Evolutionary conservation across 2,888 invertebrate genomes (phyloP).

Genomic region (Volucella zonaria): DNA sequence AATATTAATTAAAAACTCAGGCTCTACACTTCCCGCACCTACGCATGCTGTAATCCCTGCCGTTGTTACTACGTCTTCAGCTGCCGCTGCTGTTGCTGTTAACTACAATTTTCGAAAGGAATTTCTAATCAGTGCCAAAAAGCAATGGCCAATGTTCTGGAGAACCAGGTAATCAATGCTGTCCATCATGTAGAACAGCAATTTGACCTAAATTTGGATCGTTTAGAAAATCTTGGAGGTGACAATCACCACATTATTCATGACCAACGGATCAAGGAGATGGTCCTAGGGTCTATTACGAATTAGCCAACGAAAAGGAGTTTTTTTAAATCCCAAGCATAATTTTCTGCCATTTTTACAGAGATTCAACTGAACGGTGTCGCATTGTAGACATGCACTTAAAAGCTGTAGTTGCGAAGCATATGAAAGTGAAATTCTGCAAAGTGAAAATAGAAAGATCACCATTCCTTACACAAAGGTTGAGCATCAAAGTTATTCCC

Average conservation of each 20-base stretch:
- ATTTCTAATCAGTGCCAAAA: conserved; percentile 1
- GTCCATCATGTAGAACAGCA: conserved; percentile 89
- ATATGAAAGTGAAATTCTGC: conserved; percentile 88
- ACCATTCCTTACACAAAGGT: conserved; percentile 93
- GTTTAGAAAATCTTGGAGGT: conserved; percentile 91
- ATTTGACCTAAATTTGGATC: conserved; percentile 93
- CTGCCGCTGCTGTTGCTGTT: too few species aligned
- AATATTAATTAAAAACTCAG: too few species aligned
- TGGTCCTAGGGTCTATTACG: conserved; percentile 96
- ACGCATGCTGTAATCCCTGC: too few species aligned
- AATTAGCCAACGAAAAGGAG: conserved; percentile 94
- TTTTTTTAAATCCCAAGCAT: conserved; percentile 95
- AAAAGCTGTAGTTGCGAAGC: conserved; percentile 91
- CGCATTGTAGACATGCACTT: conserved; percentile 97
- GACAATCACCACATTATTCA: conserved; percentile 93
- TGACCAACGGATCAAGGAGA: conserved; percentile 90
- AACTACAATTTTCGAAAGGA: conserved; percentile 1
- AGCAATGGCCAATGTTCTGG: conserved; percentile 86
- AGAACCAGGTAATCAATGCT: conserved; percentile 88
- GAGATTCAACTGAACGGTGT: conserved; percentile 91
- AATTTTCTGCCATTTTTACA: conserved; percentile 95
- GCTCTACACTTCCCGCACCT: too few species aligned
- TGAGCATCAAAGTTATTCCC: conserved; percentile 95
- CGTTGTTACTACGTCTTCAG: too few species aligned
- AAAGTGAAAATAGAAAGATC: conserved; percentile 95